phyloP scores from a whole-genome alignment of 2,113 vertebrate species.

The Micromys minutus region DNA sequence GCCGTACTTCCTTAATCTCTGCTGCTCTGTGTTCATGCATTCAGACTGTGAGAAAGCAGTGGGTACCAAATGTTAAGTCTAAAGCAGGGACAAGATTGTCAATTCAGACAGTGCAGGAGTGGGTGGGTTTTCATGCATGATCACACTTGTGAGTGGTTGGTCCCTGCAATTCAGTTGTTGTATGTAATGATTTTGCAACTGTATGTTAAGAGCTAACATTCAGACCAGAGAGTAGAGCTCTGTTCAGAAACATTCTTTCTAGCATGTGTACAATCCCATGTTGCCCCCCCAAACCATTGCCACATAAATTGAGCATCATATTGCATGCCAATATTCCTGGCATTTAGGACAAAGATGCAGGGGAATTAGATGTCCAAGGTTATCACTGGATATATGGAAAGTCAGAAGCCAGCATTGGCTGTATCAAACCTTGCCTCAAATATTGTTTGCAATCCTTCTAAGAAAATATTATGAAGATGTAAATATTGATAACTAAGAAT shows the following conservation, averaged over 20 bases:
- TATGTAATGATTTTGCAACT: background rate
- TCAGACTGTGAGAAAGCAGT: background rate
- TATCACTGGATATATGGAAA: background rate
- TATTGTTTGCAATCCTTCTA: background rate
- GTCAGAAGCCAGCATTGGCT: background rate
- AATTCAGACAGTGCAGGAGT: background rate
- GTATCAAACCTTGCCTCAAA: background rate
- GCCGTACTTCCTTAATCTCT: background rate
- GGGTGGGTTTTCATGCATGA: background rate
- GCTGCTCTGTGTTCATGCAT: background rate
- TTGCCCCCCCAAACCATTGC: background rate
- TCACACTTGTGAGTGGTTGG: background rate
- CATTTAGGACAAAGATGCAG: too few species aligned
- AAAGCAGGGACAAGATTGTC: fast-evolving
- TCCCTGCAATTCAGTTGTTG: background rate
- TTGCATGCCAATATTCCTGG: background rate
- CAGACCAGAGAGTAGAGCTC: background rate
- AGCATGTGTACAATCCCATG: background rate
- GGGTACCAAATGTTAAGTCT: background rate
- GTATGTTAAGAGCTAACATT: background rate
- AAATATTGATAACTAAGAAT: background rate
- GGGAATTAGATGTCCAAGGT: background rate
- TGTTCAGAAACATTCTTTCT: too few species aligned
- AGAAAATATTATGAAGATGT: background rate
- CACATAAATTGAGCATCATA: background rate